These are phyloP conservation scores for Falco peregrinus DNA, from an alignment of 2,797 vertebrate species.

Conservation along the genomic window DNA sequence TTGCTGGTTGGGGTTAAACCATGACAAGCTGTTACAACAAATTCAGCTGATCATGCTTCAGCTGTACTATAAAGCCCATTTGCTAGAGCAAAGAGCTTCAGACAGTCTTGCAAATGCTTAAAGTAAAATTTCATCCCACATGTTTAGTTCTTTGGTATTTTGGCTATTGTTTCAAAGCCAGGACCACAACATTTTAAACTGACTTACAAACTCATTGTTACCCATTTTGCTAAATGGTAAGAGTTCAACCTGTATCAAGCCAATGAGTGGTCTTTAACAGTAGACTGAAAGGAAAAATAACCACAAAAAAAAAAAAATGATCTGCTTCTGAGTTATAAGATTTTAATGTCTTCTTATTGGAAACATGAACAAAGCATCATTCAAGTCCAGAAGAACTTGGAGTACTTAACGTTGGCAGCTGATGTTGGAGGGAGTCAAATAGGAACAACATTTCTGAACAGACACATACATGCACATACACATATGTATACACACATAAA, in stretches of 20 bases:
- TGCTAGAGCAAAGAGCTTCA: background rate
- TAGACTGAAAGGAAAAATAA: background rate
- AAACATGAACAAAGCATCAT: background rate
- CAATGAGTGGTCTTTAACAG: background rate
- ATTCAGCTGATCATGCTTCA: background rate
- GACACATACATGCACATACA: accelerated
- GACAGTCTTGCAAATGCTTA: background rate
- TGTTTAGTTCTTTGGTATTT: background rate
- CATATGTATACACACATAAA: accelerated
- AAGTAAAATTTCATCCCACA: background rate
- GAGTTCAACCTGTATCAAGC: background rate
- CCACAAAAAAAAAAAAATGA: background rate
- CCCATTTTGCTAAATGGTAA: background rate
- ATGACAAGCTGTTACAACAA: background rate
- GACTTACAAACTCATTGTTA: background rate
- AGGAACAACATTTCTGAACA: background rate
- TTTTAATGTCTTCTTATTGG: background rate
- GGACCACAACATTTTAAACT: background rate
- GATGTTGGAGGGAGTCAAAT: background rate
- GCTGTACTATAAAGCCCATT: background rate
- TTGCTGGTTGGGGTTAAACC: no score
- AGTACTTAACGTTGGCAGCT: background rate
- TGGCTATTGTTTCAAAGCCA: accelerated
- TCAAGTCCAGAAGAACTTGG: background rate
- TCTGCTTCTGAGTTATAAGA: background rate